Base-by-base conservation (phyloP, 2,113 vertebrate species). In the Edolisoma coerulescens region DNA sequence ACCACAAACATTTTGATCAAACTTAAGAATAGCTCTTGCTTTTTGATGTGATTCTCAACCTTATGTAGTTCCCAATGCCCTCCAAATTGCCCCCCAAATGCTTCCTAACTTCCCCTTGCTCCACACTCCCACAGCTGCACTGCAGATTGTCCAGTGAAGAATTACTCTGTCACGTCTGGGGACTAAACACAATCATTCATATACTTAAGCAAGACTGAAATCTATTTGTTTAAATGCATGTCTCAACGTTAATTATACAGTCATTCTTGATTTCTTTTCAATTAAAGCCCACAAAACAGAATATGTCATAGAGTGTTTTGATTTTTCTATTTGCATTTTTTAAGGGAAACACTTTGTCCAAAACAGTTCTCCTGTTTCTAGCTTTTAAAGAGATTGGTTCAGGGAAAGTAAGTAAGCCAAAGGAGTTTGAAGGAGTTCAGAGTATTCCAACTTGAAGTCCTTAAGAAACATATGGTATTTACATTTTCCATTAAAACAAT, bases 261-360 rank as follows among this genome's bases (percentile, higher is more conserved):
- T 61, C 30, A 21, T 57, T 94, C 70, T 69, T 83, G 45, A 87
- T 78, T 91, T 75, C 56, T 82, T 63, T 54, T 68, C 67, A 75
- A 2, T 74, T 74, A 77, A 82, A 86, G 14, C 13, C 22, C 54
- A 74, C 54, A 80, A 65, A 86, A 32, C 33, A 67, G 44, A 75
- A 10, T 52, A 50, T 27, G 16, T 47, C 21, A 59, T 35, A 39
- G 6, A 67, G 15, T 41, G 18, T 86, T 86, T 86, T 44, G 54
- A 57, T 86, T 93, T 84, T 94, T 90, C 75, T 93, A 12, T 84
- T 92, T 71, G 68, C 24, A 16, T 86, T 90, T 91, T 89, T 47
- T 44, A 32, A 81, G 19, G 45, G 41, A 84, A 86, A 42, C 18
- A 19, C 12, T 82, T 71, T 57, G 35, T 60, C 28, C 33, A 42